Evolutionary conservation across 2,797 vertebrate genomes (phyloP).

Genomic region (Rhadinocentrus ornatus): DNA sequence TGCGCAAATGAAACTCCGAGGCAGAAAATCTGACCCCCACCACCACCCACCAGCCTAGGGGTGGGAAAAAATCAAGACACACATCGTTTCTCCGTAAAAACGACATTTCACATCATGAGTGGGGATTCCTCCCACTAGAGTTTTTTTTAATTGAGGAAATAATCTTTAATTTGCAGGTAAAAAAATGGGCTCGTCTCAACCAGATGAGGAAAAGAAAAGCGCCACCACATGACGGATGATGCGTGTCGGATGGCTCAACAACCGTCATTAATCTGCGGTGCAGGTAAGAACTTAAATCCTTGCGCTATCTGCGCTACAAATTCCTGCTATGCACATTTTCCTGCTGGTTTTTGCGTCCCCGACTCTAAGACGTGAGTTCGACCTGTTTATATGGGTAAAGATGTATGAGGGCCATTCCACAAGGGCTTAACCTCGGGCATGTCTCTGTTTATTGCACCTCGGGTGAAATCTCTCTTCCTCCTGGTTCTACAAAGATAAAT

Average conservation of each 20-base stretch:
- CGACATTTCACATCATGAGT: background rate
- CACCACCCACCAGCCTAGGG: background rate
- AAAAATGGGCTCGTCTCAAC: background rate
- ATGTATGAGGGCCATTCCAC: conserved; percentile 46
- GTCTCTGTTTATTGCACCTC: background rate
- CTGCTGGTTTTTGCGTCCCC: conserved; percentile 36
- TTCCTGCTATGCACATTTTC: conserved; percentile 42
- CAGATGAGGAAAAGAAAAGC: background rate
- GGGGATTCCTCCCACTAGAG: background rate
- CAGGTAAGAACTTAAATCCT: conserved; percentile 43
- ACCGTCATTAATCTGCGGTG: conserved; percentile 5
- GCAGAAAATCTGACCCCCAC: conserved; percentile 17
- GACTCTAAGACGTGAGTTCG: conserved; percentile 32
- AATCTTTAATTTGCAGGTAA: background rate
- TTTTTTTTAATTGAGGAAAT: background rate
- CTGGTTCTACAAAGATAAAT: background rate
- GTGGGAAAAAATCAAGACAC: background rate
- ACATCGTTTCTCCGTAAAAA: conserved; percentile 10
- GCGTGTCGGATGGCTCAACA: conserved; percentile 1
- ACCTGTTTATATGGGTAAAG: conserved; percentile 63
- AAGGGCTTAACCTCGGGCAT: conserved; percentile 15
- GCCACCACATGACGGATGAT: conserved; percentile 29
- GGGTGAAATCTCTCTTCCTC: background rate
- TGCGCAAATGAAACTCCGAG: conserved; percentile 58
- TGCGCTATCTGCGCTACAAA: conserved; percentile 8